Percentiles rank a stretch among this genome's conserved stretches.
Conservation (phyloP, 2,888 invertebrate genomes). For the Tribolium freemani region DNA sequence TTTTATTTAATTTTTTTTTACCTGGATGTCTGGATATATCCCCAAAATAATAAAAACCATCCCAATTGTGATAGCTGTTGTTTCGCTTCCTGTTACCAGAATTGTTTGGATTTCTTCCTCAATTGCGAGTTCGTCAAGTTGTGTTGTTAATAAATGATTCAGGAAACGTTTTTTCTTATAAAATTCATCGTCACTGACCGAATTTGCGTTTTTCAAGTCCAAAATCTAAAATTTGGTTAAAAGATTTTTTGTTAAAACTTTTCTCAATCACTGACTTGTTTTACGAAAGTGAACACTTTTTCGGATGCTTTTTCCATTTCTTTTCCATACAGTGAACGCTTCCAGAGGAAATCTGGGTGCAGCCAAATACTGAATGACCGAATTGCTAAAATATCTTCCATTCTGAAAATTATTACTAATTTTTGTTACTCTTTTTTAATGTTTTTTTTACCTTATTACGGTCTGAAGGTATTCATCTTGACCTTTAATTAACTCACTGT, state of each 20-base stretch:
- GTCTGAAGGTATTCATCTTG: not conserved
- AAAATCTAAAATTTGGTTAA: not conserved
- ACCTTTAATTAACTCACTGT: not conserved
- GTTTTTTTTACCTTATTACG: not conserved
- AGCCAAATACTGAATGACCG: not conserved
- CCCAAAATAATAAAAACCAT: not conserved
- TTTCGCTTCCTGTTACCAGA: slow-evolving; percentile 9
- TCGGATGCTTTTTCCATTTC: not conserved
- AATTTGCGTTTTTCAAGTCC: not conserved
- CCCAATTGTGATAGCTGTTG: slow-evolving; percentile 1
- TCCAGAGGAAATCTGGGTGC: not conserved
- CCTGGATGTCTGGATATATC: slow-evolving; percentile 10
- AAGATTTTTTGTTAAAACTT: not conserved
- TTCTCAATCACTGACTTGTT: not conserved
- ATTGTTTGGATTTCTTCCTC: slow-evolving; percentile 2
- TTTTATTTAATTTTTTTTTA: not conserved
- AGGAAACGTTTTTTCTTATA: not conserved
- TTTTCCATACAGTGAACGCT: not conserved
- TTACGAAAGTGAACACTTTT: not conserved
- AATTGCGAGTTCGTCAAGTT: not conserved
- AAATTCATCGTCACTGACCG: not conserved
- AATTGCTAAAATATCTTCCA: not conserved
- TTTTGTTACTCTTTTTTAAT: too few species aligned
- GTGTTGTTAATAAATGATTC: not conserved
- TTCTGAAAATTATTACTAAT: not conserved